These are phyloP conservation scores for Philereme vetulata DNA, from an alignment of 2,888 invertebrate genomes.

Conservation along the genomic window DNA sequence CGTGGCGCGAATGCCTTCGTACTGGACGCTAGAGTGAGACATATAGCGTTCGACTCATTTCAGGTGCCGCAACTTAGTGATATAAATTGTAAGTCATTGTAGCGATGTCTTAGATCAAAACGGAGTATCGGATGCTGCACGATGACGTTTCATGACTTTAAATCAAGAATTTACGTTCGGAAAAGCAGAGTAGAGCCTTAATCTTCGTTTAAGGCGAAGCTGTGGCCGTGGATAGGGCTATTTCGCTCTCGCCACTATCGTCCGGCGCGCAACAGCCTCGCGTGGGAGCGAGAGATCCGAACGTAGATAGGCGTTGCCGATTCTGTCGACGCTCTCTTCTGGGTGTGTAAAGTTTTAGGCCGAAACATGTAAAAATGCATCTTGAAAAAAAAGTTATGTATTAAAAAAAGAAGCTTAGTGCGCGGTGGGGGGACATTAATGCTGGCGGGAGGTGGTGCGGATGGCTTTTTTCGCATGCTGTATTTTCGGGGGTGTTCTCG, in stretches of 20 bases:
- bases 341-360: constrained; percentile 84
- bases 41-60: constrained; percentile 67
- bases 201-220: constrained; percentile 79
- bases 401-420: constrained; percentile 84
- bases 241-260: constrained; percentile 80
- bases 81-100: constrained; percentile 38
- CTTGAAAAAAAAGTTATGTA: constrained; percentile 85
- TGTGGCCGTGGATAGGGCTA: constrained; percentile 60
- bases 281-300: constrained; percentile 73
- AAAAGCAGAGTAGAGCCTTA: constrained; percentile 77
- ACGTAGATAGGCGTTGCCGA: constrained; percentile 72
- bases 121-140: constrained; percentile 40
- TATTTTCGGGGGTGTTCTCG: constrained; percentile 80
- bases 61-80: constrained; percentile 53
- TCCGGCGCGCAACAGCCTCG: constrained; percentile 55
- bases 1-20: constrained; percentile 80
- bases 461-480: constrained; percentile 81
- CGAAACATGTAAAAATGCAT: constrained; percentile 84
- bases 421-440: constrained; percentile 81
- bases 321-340: constrained; percentile 68
- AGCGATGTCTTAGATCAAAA: constrained; percentile 34
- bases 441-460: constrained; percentile 75
- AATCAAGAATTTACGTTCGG: constrained; percentile 69
- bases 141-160: constrained; percentile 61
- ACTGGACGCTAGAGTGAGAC: constrained; percentile 82